phyloP scores from a whole-genome alignment of 2,888 invertebrate genomes.

The Mesorhabditis sp. region DNA sequence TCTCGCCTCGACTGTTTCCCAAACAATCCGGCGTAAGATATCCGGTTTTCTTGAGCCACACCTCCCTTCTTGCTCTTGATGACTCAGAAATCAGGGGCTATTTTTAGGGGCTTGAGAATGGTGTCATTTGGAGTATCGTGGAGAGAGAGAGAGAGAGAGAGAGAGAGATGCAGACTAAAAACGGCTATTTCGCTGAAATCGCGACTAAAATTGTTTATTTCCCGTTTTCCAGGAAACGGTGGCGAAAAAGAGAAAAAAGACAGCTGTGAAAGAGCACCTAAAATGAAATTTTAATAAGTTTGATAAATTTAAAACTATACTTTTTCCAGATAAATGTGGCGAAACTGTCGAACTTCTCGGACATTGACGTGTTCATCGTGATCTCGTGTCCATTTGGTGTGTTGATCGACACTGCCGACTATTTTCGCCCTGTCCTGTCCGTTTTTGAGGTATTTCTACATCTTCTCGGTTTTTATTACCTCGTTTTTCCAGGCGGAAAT shows the following conservation, averaged over 20 bases:
- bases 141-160: background rate
- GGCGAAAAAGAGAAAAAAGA: background rate
- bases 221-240: background rate
- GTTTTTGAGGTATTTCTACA: constrained; percentile 1
- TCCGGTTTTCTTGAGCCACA: too few species aligned
- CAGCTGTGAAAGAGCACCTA: background rate
- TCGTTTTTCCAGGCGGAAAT: constrained; percentile 82
- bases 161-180: background rate
- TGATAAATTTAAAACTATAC: too few species aligned
- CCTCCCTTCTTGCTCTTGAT: too few species aligned
- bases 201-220: background rate
- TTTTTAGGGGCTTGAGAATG: too few species aligned
- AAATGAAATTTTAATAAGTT: too few species aligned
- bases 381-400: constrained; percentile 88
- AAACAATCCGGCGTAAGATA: too few species aligned
- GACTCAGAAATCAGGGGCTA: too few species aligned
- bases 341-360: constrained; percentile 87
- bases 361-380: constrained; percentile 82
- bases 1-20: too few species aligned
- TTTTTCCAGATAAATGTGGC: constrained; percentile 72
- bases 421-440: constrained; percentile 80
- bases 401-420: constrained; percentile 72
- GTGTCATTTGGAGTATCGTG: too few species aligned
- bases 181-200: background rate
- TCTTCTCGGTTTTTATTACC: background rate